A percentile compares a stretch with the other conserved stretches of the same genome.
These are phyloP conservation scores for Rhagonycha lutea DNA, from an alignment of 2,888 invertebrate genomes.

Conservation along the genomic window DNA sequence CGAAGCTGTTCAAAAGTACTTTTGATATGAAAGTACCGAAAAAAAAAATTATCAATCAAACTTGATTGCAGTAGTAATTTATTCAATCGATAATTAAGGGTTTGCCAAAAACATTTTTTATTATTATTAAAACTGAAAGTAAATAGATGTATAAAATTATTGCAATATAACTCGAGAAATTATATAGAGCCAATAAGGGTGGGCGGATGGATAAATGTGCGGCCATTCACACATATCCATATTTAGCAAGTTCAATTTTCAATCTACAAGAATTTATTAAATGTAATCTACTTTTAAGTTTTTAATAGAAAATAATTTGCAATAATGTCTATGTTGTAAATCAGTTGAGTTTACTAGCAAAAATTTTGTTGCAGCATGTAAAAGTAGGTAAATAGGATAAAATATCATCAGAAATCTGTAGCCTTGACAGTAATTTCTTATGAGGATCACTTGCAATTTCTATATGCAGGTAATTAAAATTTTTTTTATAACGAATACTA, in stretches of 20 bases:
- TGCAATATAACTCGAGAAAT: neutral
- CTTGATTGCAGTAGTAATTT: neutral
- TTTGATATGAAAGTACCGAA: neutral
- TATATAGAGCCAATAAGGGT: neutral
- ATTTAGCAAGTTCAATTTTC: neutral
- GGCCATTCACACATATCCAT: neutral
- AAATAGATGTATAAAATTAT: neutral
- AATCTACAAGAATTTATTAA: too few relatives aligned
- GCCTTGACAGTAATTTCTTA: neutral
- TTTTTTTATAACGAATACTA: neutral
- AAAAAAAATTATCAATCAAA: neutral
- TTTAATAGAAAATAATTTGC: neutral
- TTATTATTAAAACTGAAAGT: neutral
- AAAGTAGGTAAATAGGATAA: neutral
- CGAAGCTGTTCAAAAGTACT: neutral
- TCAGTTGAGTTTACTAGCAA: neutral
- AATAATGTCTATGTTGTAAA: neutral
- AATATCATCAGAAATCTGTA: neutral
- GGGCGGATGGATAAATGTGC: neutral
- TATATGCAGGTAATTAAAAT: neutral
- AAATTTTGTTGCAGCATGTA: neutral
- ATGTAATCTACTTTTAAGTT: too few relatives aligned
- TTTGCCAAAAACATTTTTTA: neutral
- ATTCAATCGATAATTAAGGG: neutral
- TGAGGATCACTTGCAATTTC: neutral